Evolutionary conservation across 2,888 invertebrate genomes (phyloP).

Genomic region (Himalopsyche kuldschensis): DNA sequence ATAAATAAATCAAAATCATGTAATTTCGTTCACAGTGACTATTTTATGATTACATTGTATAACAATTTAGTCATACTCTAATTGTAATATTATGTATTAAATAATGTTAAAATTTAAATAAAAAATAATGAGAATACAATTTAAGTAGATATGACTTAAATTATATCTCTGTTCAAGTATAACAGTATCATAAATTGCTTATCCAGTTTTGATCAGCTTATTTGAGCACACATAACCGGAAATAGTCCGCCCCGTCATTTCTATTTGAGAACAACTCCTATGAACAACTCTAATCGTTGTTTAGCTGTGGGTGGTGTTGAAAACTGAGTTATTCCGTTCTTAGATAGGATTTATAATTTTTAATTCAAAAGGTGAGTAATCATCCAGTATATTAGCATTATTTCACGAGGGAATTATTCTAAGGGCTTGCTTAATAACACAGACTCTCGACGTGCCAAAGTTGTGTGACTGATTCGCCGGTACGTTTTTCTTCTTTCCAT

Average conservation of each 20-base stretch:
- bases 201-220: conserved; percentile 1
- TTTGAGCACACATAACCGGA: conserved; percentile 31
- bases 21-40: no score
- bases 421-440: neutral
- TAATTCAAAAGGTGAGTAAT: neutral
- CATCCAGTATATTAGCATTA: neutral
- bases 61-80: no score
- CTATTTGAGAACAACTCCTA: conserved; percentile 27
- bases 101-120: no score
- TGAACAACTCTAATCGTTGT: conserved; percentile 21
- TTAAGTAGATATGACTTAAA: no score
- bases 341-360: neutral
- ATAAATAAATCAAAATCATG: no score
- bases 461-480: conserved; percentile 15
- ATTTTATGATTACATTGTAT: no score
- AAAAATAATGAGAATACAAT: no score
- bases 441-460: neutral
- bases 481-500: neutral
- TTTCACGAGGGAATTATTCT: neutral
- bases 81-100: no score
- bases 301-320: conserved; percentile 9
- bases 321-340: neutral
- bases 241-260: conserved; percentile 37
- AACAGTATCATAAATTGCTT: neutral
- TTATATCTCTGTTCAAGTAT: neutral